Base-by-base conservation (phyloP, 1,140 invertebrate genomes). In the Manduca sexta region DNA sequence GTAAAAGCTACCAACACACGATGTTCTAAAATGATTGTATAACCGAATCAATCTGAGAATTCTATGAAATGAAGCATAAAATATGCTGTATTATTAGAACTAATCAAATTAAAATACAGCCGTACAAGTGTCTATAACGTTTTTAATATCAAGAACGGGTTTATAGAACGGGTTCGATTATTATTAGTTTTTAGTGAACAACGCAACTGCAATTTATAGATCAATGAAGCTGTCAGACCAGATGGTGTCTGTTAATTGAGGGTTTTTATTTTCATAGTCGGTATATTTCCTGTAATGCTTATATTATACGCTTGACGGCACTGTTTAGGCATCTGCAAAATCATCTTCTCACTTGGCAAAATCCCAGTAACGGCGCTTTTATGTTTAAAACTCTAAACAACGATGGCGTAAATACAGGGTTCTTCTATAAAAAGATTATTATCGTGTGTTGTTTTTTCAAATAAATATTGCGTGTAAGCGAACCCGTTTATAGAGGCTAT, bases 401-500 rank as follows among this genome's bases (percentile, higher is more conserved):
- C 21, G 21, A 26, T 26, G 8, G 1, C 21, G 21, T 26, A 26
- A 26, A 26, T 26, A 40, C 10, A 40, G 14, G 4, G 15, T 39
- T 40, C 16, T 13, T 15, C 15, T 18, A 18, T 40, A 40, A 40
- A 40, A 40, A 14, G 7, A 16, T 38, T 42, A 30, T 26, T 26
- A 26, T 26, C 21, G 17, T 2, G 26, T 29, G 18, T 30, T 43
- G 18, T 46, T 59, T 47, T 54, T 55, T 35, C 48, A 52, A 60
- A 58, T 46, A 62, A 61, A 69, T 57, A 69, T 60, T 56, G 58
- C 49, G 52, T 61, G 55, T 60, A 57, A 52, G 56, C 52, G 61
- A 64, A 62, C 53, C 53, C 61, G 60, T 61, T 69, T 66, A 69
- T 64, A 70, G 60, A 66, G 60, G 68, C 69, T 69, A 73, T 74